Percentiles rank a stretch among this genome's conserved stretches.
Conservation (phyloP, 2,113 vertebrate genomes). For the Madoqua kirkii region DNA sequence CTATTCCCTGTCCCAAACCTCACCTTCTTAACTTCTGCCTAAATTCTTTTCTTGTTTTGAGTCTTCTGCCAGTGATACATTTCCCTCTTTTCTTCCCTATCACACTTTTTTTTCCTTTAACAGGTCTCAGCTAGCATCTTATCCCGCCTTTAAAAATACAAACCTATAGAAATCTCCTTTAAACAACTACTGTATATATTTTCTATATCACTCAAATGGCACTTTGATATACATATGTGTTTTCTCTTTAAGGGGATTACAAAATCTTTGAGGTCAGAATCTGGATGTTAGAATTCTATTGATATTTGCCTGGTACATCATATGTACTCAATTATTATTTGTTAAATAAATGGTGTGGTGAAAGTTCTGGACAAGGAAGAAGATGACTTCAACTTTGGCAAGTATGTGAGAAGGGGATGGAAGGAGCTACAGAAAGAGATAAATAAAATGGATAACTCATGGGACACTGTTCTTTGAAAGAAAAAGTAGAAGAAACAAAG, state of each 20-base stretch:
- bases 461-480: background rate
- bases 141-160: background rate
- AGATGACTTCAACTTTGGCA: background rate
- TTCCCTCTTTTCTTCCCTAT: background rate
- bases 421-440: background rate
- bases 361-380: background rate
- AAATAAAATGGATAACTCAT: background rate
- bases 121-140: background rate
- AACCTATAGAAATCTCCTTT: background rate
- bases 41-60: background rate
- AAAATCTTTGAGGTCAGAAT: background rate
- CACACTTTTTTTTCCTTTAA: background rate
- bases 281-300: background rate
- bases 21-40: background rate
- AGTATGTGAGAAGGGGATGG: background rate
- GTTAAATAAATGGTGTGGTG: background rate
- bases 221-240: background rate
- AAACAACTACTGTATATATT: background rate
- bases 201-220: background rate
- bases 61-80: background rate
- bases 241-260: background rate
- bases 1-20: background rate
- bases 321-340: background rate
- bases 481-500: background rate
- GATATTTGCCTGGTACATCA: background rate